phyloP scores from a whole-genome alignment of 2,113 vertebrate genomes.

The Eonycteris spelaea region DNA sequence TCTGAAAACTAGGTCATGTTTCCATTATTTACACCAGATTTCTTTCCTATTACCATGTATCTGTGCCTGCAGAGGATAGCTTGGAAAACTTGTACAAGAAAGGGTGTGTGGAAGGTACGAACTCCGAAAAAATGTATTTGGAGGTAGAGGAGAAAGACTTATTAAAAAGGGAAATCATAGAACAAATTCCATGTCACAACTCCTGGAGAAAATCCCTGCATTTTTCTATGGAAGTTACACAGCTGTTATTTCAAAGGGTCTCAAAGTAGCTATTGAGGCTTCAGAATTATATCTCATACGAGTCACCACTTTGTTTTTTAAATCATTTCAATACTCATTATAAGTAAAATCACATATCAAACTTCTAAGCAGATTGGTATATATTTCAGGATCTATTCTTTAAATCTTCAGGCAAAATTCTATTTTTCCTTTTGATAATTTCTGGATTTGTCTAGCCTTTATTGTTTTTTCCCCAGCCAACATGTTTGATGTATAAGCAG shows the following conservation, averaged over 20 bases:
- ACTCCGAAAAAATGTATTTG: background rate
- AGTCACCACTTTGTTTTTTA: background rate
- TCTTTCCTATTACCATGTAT: background rate
- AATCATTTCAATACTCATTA: background rate
- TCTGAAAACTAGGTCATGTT: background rate
- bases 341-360: background rate
- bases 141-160: background rate
- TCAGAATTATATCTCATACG: background rate
- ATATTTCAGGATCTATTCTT: background rate
- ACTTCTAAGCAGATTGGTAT: background rate
- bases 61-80: rapidly evolving
- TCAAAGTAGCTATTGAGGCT: background rate
- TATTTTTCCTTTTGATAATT: background rate
- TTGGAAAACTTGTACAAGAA: background rate
- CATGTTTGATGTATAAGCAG: background rate
- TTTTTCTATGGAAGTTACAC: background rate
- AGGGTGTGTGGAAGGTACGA: rapidly evolving
- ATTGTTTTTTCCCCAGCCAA: background rate
- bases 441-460: background rate
- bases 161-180: background rate
- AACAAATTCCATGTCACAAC: too few species aligned
- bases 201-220: too few species aligned
- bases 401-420: background rate
- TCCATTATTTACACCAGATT: background rate
- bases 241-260: background rate